Evolutionary conservation across 2,113 vertebrate genomes (phyloP).

Genomic region (Malurus elegans): DNA sequence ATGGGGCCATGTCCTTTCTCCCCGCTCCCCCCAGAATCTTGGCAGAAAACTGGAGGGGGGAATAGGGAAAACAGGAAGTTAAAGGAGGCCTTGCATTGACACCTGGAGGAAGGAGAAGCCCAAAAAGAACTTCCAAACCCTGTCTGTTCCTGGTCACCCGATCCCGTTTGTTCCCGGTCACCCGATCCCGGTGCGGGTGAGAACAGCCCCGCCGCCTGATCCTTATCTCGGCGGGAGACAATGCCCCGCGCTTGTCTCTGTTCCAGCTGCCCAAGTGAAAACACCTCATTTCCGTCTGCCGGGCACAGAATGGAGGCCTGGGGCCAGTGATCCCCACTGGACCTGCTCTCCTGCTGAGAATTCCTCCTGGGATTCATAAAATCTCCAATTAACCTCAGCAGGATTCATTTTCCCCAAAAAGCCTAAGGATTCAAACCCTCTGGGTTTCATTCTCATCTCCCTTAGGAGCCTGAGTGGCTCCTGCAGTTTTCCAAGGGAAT

Average conservation of each 20-base stretch:
- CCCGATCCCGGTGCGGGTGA: background rate
- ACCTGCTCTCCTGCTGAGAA: background rate
- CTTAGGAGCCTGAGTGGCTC: background rate
- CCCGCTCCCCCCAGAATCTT: too few species aligned
- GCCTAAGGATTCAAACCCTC: rapidly evolving
- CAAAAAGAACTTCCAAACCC: background rate
- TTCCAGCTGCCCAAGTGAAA: background rate
- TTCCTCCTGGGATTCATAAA: background rate
- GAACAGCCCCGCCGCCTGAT: background rate
- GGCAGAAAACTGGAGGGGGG: background rate
- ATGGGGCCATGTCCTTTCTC: rapidly evolving
- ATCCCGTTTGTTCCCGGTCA: background rate
- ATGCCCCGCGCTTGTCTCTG: background rate
- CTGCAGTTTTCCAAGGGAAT: background rate
- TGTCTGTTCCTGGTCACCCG: background rate
- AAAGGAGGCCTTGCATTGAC: background rate
- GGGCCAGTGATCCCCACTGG: rapidly evolving
- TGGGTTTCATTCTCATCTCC: background rate
- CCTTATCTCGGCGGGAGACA: background rate
- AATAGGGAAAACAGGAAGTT: rapidly evolving
- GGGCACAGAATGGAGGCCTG: background rate
- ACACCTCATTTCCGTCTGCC: background rate
- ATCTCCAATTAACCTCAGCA: background rate
- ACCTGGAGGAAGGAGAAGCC: background rate
- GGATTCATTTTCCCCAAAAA: background rate